Conservation (phyloP, 2,888 invertebrate species). For the Apamea anceps region DNA sequence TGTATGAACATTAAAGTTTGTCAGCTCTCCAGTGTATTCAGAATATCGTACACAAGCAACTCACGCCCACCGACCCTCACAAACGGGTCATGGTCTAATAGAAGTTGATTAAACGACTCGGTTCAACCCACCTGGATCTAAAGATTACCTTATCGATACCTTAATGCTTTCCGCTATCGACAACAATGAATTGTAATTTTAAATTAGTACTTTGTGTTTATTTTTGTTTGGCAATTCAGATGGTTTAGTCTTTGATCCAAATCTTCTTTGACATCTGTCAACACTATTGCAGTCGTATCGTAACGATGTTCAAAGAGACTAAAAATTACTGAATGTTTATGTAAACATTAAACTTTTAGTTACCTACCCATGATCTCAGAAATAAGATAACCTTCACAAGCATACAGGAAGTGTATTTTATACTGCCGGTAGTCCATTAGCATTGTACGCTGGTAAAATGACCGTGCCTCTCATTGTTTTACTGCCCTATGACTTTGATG, state of each 20-base stretch:
- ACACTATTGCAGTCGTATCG: background rate
- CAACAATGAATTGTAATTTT: slow-evolving; percentile 14
- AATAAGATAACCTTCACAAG: slow-evolving; percentile 23
- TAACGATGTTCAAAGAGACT: background rate
- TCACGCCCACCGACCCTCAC: slow-evolving; percentile 14
- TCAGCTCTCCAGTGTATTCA: background rate
- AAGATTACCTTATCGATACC: slow-evolving; percentile 12
- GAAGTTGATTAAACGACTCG: slow-evolving; percentile 20
- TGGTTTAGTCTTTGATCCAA: background rate
- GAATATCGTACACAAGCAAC: slow-evolving; percentile 10
- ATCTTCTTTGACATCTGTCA: background rate
- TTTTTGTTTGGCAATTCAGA: background rate
- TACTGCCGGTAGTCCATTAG: slow-evolving; percentile 24
- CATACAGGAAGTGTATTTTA: slow-evolving; percentile 40
- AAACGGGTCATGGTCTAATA: slow-evolving; percentile 52
- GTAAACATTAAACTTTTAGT: background rate
- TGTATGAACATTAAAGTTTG: background rate
- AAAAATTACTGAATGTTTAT: background rate
- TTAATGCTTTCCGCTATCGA: slow-evolving; percentile 1
- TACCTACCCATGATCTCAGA: slow-evolving; percentile 12
- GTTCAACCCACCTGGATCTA: slow-evolving; percentile 5
- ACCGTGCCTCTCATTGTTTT: slow-evolving; percentile 44
- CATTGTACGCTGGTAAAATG: slow-evolving; percentile 7
- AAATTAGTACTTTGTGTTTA: slow-evolving; percentile 9
- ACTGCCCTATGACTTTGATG: background rate